These are phyloP conservation scores for Zoroaster sp. DNA, from an alignment of 53 echinoderm and acorn worm species.

Conservation along the genomic window DNA sequence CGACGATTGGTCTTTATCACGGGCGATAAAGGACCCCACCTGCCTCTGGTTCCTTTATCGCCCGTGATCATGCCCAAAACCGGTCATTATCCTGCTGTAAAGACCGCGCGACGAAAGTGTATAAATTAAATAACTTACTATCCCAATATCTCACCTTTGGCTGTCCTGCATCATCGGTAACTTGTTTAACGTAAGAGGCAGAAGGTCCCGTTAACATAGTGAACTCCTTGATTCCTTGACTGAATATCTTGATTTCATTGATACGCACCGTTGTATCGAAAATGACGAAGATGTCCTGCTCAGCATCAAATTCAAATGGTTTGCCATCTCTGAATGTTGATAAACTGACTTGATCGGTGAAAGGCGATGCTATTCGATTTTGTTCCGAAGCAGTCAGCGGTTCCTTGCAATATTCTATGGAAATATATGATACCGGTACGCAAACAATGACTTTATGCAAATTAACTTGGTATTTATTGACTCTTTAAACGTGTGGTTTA, in stretches of 20 bases:
- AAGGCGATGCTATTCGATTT: neutral
- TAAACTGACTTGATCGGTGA: neutral
- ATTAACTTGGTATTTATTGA: no score
- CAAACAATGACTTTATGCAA: no score
- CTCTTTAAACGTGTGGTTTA: no score
- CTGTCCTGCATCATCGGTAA: neutral
- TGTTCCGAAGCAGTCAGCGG: neutral
- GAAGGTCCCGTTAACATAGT: neutral
- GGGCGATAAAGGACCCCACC: no score
- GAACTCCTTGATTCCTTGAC: slow-evolving; percentile 4
- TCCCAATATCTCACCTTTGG: neutral
- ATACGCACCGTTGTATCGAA: slow-evolving; percentile 5
- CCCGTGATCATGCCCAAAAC: no score
- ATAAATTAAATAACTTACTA: neutral
- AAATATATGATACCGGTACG: no score
- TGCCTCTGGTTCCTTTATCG: no score
- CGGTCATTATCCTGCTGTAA: no score
- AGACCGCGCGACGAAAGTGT: neutral
- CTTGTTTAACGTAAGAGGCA: neutral
- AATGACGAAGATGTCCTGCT: neutral
- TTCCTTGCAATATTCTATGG: slow-evolving; percentile 11
- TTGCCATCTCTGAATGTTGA: neutral
- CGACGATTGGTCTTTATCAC: no score
- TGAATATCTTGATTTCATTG: neutral
- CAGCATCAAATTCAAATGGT: neutral